These are phyloP conservation scores for Catocala sponsa DNA, from an alignment of 2,888 invertebrate species.

Conservation along the genomic window DNA sequence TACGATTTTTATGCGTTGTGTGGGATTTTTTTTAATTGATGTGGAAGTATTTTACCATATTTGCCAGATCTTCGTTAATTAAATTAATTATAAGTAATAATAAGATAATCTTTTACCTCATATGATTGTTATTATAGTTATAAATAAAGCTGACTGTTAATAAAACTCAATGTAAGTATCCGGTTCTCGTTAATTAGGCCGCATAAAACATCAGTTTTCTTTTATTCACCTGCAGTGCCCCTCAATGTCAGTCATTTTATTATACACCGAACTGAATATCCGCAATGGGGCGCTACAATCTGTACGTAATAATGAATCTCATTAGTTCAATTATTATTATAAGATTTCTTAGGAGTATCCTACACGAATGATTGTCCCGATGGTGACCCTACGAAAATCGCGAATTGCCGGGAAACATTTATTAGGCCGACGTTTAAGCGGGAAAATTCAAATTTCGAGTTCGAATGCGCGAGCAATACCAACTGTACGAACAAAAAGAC, in stretches of 20 bases:
- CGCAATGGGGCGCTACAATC: constrained; percentile 22
- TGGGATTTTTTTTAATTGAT: no score
- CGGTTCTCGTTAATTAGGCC: constrained; percentile 12
- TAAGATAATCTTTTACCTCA: background rate
- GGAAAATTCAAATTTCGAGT: constrained; percentile 66
- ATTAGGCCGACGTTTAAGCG: constrained; percentile 66
- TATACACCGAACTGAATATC: constrained; percentile 30
- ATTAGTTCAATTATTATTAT: constrained; percentile 12
- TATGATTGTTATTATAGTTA: constrained; percentile 9
- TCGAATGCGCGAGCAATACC: constrained; percentile 70
- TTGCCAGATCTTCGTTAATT: no score
- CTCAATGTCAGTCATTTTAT: constrained; percentile 45
- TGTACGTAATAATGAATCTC: constrained; percentile 17
- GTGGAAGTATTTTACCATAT: no score
- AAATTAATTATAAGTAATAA: background rate
- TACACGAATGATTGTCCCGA: background rate
- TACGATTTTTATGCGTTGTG: background rate
- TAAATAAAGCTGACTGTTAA: constrained; percentile 3
- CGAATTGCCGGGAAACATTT: constrained; percentile 47
- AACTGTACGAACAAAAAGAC: constrained; percentile 82
- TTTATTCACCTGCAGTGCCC: constrained; percentile 34
- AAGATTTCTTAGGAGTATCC: constrained; percentile 2
- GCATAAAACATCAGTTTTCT: constrained; percentile 26
- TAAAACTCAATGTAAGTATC: constrained; percentile 14
- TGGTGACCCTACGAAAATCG: constrained; percentile 47